Conservation (phyloP, 2,797 vertebrate species). For the Emys orbicularis region DNA sequence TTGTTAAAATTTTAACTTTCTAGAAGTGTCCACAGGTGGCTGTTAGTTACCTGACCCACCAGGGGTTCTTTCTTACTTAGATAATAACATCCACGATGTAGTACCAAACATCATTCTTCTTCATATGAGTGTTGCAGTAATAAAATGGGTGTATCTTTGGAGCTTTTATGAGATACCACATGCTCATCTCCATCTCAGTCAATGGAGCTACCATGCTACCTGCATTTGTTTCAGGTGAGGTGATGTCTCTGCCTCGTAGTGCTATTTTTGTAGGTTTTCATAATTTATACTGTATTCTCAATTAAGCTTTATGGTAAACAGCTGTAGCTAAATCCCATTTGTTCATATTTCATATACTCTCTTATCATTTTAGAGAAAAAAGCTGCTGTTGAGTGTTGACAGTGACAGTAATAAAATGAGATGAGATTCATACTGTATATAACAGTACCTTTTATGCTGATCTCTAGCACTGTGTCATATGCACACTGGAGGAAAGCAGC, state of each 20-base stretch:
- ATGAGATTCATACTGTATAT: background rate
- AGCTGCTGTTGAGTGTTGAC: background rate
- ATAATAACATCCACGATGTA: background rate
- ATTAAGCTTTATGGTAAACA: constrained; percentile 19
- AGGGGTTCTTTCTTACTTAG: background rate
- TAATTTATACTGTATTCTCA: background rate
- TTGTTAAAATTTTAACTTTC: background rate
- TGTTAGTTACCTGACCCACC: background rate
- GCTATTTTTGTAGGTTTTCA: background rate
- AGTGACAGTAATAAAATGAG: background rate
- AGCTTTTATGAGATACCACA: background rate
- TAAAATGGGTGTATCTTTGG: background rate
- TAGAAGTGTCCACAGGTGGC: background rate
- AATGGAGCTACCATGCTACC: background rate
- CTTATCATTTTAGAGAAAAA: constrained; percentile 11
- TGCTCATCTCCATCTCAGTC: background rate
- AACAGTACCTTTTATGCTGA: constrained; percentile 19
- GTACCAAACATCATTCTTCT: background rate
- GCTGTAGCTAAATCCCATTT: background rate
- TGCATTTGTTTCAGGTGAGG: background rate
- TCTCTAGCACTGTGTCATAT: background rate
- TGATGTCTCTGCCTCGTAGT: background rate
- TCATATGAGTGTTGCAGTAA: background rate
- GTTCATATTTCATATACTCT: constrained; percentile 37
- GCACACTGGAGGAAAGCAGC: background rate